A percentile compares a stretch with the other conserved stretches of the same genome.
These are phyloP conservation scores for Alectoris magna DNA, from an alignment of 2,797 vertebrate genomes.

Conservation along the genomic window DNA sequence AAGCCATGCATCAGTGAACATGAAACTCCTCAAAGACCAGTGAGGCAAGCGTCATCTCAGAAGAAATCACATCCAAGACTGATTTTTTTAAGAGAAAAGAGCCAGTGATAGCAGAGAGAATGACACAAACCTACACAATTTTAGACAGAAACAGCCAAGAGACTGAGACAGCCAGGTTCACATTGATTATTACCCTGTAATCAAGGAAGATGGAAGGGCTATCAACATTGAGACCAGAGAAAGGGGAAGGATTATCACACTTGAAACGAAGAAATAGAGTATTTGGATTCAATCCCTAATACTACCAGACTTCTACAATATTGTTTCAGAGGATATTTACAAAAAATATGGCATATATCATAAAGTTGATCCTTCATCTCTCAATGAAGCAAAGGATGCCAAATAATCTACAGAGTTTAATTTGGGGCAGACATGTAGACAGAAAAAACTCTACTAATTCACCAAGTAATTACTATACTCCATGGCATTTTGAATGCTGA, in stretches of 20 bases:
- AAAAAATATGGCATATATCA: background rate
- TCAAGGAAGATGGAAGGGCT: background rate
- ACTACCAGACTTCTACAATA: background rate
- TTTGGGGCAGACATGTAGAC: background rate
- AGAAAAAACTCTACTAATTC: background rate
- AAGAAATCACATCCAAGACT: background rate
- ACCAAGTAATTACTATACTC: constrained; percentile 21
- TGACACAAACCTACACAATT: background rate
- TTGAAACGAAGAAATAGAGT: background rate
- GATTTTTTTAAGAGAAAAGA: background rate
- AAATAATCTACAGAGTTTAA: background rate
- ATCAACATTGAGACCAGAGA: background rate
- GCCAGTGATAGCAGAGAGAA: background rate
- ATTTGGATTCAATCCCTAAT: background rate
- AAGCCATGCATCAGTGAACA: background rate
- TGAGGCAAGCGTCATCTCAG: background rate
- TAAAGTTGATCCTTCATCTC: background rate
- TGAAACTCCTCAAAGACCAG: background rate
- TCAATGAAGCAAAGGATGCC: background rate
- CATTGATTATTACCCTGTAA: background rate
- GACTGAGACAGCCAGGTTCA: background rate
- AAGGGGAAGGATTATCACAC: background rate
- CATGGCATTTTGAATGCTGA: constrained; percentile 1
- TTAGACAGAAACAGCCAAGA: background rate
- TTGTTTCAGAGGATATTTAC: background rate